Evolutionary conservation across 2,113 vertebrate genomes (phyloP), one percentile per base, ranked within the genome.

Genomic region (Zosterops borbonicus): DNA sequence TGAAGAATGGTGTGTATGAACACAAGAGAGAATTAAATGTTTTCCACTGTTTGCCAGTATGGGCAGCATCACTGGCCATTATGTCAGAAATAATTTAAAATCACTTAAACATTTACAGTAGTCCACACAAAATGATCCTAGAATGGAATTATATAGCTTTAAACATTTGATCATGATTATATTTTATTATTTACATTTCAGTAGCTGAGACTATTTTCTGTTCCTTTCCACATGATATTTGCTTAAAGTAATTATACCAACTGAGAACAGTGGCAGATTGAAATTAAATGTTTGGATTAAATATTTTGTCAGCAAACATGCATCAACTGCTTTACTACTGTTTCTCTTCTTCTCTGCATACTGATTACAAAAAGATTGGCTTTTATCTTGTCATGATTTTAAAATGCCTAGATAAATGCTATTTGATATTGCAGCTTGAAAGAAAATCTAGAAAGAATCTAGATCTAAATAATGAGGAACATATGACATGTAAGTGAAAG

Each of bases 301-400:
- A 98, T 98, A 98, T 98, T 98, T 98, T 98, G 98, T 98, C 98
- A 98, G 98, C 97, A 98, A 98, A 98, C 97, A 98, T 97, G 97
- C 95, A 98, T 97, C 97, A 97, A 97, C 97, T 98, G 97, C 97
- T 97, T 98, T 96, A 94, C 97, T 96, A 94, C 95, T 94, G 94
- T 95, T 97, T 73, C 95, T 96, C 93, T 87, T 97, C 97, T 94
- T 97, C 96, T 98, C 95, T 98, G 98, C 97, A 98, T 98, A 98
- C 98, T 98, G 98, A 98, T 98, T 98, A 98, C 85, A 97, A 82
- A 97, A 98, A 97, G 97, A 98, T 98, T 98, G 96, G 96, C 97
- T 97, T 97, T 97, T 97, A 98, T 98, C 98, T 98, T 97, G 96
- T 96, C 91, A 92, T 89, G 90, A 95, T 97, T 97, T 97, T 88